phyloP scores from a whole-genome alignment of 1,140 invertebrate species.

The Zelostemma sp. region DNA sequence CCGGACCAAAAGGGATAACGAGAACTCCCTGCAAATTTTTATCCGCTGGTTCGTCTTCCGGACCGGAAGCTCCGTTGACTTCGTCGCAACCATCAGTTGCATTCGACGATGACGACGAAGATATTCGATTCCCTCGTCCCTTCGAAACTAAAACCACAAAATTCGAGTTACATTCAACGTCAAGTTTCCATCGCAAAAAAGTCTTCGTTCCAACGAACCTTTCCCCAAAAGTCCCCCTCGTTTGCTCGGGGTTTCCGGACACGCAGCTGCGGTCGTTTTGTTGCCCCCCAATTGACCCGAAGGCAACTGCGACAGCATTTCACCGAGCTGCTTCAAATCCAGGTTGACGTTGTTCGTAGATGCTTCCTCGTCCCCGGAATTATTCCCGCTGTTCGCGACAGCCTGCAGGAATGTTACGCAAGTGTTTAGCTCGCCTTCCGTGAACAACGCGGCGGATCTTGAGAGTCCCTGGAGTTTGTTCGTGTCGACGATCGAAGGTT shows the following conservation, averaged over 20 bases:
- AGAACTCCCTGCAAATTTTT: constrained; percentile 72
- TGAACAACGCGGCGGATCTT: constrained; percentile 77
- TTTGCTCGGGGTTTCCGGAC: constrained; percentile 55
- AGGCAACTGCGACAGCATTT: constrained; percentile 62
- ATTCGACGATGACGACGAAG: constrained; percentile 52
- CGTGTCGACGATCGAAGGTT: constrained; percentile 71
- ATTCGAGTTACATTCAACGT: too few relatives aligned
- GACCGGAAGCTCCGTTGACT: constrained; percentile 56
- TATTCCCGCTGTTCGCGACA: constrained; percentile 36
- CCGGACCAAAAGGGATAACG: constrained; percentile 75
- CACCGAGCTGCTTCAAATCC: constrained; percentile 56
- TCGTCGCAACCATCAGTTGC: constrained; percentile 60
- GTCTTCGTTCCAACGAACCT: constrained; percentile 46
- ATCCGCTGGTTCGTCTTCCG: constrained; percentile 61
- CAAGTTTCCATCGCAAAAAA: too few relatives aligned
- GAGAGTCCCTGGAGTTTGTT: constrained; percentile 74
- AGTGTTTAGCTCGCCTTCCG: constrained; percentile 75
- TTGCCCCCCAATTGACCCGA: constrained; percentile 33
- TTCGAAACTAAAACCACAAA: constrained; percentile 43
- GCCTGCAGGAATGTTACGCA: constrained; percentile 73
- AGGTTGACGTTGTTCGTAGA: constrained; percentile 39
- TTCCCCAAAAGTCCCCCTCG: constrained; percentile 59
- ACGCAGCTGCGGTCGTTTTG: constrained; percentile 50
- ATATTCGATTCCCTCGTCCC: constrained; percentile 47
- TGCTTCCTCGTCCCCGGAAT: constrained; percentile 16